A percentile compares a stretch with the other conserved stretches of the same genome.
These are phyloP conservation scores for Nycticorax nycticorax DNA, from an alignment of 2,113 vertebrate species.

Conservation along the genomic window DNA sequence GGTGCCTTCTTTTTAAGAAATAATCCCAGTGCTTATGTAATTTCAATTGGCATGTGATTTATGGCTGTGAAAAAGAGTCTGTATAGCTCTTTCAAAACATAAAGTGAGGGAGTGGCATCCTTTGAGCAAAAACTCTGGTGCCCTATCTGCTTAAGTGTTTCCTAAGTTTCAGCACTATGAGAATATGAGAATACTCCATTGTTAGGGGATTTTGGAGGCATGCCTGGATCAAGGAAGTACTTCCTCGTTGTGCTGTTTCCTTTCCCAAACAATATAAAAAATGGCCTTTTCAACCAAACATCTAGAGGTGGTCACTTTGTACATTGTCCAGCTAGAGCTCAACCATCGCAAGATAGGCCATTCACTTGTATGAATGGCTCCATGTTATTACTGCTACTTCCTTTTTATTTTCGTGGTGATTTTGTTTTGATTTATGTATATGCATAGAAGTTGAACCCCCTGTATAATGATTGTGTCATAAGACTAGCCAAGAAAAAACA, in stretches of 20 bases:
- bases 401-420: conserved; percentile 60
- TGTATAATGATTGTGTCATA: neutral
- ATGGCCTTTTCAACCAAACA: conserved; percentile 62
- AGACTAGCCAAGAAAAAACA: neutral
- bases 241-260: conserved; percentile 76
- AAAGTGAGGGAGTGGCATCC: conserved; percentile 50
- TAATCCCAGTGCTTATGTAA: neutral
- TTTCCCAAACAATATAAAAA: conserved; percentile 79
- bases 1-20: neutral
- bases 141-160: conserved; percentile 62
- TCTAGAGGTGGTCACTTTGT: conserved; percentile 63
- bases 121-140: conserved; percentile 39
- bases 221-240: conserved; percentile 75
- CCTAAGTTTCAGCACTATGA: conserved; percentile 56
- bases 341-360: conserved; percentile 35
- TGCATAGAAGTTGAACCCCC: neutral
- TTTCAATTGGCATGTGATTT: conserved; percentile 20
- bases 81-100: conserved; percentile 41
- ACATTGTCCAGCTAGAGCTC: conserved; percentile 66
- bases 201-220: conserved; percentile 65
- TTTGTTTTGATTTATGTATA: conserved; percentile 66
- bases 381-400: conserved; percentile 62
- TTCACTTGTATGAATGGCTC: conserved; percentile 62
- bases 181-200: conserved; percentile 69
- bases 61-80: conserved; percentile 40